Base-by-base conservation (phyloP, 64 coral and sea anemone genomes). In the Stichodactyla mertensii region DNA sequence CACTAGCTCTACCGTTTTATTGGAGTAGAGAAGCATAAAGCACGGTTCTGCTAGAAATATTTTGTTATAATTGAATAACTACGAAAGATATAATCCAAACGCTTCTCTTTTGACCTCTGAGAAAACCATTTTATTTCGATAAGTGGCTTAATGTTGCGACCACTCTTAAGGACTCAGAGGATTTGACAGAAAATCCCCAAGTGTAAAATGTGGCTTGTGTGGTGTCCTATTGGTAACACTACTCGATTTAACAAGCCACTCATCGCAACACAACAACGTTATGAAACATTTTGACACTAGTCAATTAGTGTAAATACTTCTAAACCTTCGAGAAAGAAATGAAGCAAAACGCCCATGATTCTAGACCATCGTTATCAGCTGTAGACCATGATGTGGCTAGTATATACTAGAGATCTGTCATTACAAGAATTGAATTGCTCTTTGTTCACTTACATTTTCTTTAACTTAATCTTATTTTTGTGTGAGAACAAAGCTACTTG, bases 271-370 rank as follows among this genome's bases (percentile, higher is more conserved):
- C 69, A 74, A 74, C 69, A 14, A 6, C 18, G 69, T 23, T 31
- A 31, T 74, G 24, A 31, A 74, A 74, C 69, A 74, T 74, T 26
- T 28, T 74, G 24, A 74, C 69, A 74, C 69, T 13, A 74, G 69
- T 10, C 69, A 74, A 74, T 74, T 74, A 27, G 69, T 81, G 53
- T 20, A 81, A 81, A 81, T 81, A 81, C 23, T 74, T 23, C 24
- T 74, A 81, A 81, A 81, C 51, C 51, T 81, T 81, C 53, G 54
- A 81, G 78, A 81, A 81, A 81, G 78, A 53, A 81, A 81, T 52
- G 78, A 52, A 55, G 78, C 78, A 81, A 81, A 55, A 81, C 78
- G 53, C 36, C 78, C 78, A 81, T 74, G 69, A 74, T 20, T 54
- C 78, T 15, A 53, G 36, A 80, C 52, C 51, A 7, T 81, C 53